Evolutionary conservation across 2,888 invertebrate species (phyloP).

Genomic region (Eutolmus rufibarbis): DNA sequence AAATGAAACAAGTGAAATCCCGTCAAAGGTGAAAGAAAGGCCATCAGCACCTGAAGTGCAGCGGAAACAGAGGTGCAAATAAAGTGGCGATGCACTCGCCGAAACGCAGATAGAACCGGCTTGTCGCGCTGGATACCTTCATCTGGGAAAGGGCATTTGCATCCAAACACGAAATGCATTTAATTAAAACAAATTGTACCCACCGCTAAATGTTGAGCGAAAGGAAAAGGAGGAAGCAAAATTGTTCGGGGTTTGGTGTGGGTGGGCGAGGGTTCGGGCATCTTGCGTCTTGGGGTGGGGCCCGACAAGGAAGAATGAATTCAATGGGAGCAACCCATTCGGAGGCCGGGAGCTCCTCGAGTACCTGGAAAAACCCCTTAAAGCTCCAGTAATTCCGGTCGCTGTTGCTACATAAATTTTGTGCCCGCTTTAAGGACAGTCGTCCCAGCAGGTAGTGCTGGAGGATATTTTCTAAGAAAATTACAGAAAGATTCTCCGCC

Average conservation of each 20-base stretch:
- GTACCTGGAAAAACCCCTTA: background rate
- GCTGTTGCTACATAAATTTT: conserved; percentile 12
- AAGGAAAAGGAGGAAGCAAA: background rate
- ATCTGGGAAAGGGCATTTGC: conserved; percentile 25
- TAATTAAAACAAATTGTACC: conserved; percentile 34
- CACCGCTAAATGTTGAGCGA: background rate
- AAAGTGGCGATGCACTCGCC: background rate
- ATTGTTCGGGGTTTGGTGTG: background rate
- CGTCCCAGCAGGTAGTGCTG: conserved; percentile 10
- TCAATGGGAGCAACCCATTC: background rate
- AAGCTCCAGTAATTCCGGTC: background rate
- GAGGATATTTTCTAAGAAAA: conserved; percentile 24
- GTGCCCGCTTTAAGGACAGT: conserved; percentile 19
- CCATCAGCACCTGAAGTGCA: background rate
- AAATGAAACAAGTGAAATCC: conserved; percentile 21
- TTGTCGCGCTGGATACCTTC: background rate
- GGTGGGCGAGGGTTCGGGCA: too few species aligned
- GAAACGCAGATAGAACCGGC: background rate
- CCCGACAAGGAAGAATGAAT: background rate
- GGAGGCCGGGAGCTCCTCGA: background rate
- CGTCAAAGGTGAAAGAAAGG: conserved; percentile 11
- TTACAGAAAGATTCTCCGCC: conserved; percentile 16
- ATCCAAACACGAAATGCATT: conserved; percentile 39
- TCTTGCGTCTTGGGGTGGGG: background rate
- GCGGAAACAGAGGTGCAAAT: background rate